phyloP scores from a whole-genome alignment of 2,113 vertebrate species.

The Alethe castanea region DNA sequence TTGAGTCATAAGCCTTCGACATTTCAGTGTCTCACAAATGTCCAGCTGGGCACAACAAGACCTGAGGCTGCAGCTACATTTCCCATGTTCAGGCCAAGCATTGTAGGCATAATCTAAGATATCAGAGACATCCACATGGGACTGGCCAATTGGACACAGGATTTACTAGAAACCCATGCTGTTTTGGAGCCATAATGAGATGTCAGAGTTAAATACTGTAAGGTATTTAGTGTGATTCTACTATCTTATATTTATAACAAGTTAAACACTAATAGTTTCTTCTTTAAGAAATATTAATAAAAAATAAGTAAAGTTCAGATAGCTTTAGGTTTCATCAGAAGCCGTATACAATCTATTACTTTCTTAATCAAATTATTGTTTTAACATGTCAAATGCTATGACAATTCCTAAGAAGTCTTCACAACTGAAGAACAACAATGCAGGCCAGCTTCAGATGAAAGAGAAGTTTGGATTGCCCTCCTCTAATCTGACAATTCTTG shows the following conservation, averaged over 20 bases:
- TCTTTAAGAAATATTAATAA: not conserved
- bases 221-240: not conserved
- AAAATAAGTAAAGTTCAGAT: not conserved
- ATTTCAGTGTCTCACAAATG: not conserved
- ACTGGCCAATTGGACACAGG: not conserved
- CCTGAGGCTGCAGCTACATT: fast-evolving
- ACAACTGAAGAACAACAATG: not conserved
- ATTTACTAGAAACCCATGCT: not conserved
- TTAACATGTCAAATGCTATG: not conserved
- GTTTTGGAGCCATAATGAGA: not conserved
- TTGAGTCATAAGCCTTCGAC: fast-evolving
- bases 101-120: not conserved
- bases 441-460: not conserved
- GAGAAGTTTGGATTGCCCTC: fast-evolving
- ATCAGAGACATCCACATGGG: not conserved
- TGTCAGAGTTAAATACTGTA: not conserved
- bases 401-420: not conserved
- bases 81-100: not conserved
- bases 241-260: not conserved
- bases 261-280: not conserved
- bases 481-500: not conserved
- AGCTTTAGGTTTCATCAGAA: not conserved
- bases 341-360: not conserved
- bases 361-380: not conserved
- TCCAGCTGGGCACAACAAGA: not conserved